These are phyloP conservation scores for Argya squamiceps DNA, from an alignment of 2,797 vertebrate genomes.

Conservation along the genomic window DNA sequence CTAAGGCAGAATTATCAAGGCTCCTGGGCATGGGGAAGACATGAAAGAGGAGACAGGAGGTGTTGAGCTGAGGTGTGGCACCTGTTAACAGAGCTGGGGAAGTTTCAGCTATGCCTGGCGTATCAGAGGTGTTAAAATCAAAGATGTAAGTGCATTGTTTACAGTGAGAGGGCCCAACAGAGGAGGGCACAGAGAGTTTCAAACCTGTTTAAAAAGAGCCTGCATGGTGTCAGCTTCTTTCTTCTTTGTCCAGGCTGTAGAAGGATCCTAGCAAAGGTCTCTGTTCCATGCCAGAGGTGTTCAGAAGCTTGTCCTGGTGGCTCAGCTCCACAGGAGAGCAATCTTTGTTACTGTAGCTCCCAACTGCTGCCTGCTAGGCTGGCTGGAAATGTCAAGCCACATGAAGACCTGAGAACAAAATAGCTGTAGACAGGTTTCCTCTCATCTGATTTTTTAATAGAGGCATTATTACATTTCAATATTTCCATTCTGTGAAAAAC, in stretches of 20 bases:
- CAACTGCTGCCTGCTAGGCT: not conserved
- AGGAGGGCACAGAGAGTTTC: not conserved
- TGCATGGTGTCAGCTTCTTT: not conserved
- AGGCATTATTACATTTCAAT: not conserved
- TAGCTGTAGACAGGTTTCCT: not conserved
- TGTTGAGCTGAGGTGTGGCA: not conserved
- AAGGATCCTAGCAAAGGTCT: not conserved
- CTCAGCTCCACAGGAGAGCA: not conserved
- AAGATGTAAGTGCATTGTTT: not conserved
- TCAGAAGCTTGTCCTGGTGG: not conserved
- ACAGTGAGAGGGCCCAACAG: not conserved
- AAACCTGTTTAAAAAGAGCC: not conserved
- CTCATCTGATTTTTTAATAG: not conserved
- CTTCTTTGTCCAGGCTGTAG: not conserved
- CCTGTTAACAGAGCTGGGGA: not conserved
- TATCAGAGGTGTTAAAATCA: not conserved
- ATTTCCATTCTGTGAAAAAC: too few species aligned
- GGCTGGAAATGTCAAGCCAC: not conserved
- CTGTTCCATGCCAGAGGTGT: not conserved
- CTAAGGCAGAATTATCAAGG: not conserved
- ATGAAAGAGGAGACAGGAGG: not conserved
- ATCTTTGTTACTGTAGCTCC: not conserved
- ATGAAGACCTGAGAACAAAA: not conserved
- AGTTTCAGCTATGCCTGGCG: not conserved
- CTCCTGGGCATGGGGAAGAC: not conserved